Evolutionary conservation across 2,888 invertebrate species (phyloP).

Genomic region (Podabrus alpinus): DNA sequence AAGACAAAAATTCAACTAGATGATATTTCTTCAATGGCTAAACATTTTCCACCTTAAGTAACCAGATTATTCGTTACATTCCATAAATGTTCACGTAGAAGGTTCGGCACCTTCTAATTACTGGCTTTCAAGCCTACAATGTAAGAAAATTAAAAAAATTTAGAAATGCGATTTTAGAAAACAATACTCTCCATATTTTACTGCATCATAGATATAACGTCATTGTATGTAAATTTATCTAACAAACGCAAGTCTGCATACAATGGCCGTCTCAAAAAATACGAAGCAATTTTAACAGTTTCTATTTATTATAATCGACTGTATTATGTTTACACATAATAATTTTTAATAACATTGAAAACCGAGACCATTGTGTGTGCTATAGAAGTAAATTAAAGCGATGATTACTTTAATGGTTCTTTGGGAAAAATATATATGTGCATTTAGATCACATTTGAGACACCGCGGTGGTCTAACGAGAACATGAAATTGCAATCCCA

Average conservation of each 20-base stretch:
- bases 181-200: background rate
- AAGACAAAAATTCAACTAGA: no score
- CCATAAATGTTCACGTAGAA: background rate
- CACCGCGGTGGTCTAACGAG: background rate
- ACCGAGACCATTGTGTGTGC: background rate
- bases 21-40: no score
- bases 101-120: background rate
- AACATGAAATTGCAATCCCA: background rate
- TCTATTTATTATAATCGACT: background rate
- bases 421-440: background rate
- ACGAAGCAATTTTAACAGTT: background rate
- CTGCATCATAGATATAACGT: background rate
- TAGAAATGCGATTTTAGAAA: background rate
- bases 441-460: background rate
- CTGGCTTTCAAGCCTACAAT: background rate
- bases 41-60: no score
- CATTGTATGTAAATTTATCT: slow-evolving; percentile 1
- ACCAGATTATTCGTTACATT: background rate
- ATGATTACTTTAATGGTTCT: background rate
- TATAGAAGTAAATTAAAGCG: background rate
- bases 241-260: background rate
- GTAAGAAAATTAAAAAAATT: background rate
- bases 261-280: background rate
- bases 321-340: background rate
- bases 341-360: background rate